These are phyloP conservation scores for Drosophila rhopaloa DNA, from an alignment of 1,140 invertebrate species.

Conservation along the genomic window DNA sequence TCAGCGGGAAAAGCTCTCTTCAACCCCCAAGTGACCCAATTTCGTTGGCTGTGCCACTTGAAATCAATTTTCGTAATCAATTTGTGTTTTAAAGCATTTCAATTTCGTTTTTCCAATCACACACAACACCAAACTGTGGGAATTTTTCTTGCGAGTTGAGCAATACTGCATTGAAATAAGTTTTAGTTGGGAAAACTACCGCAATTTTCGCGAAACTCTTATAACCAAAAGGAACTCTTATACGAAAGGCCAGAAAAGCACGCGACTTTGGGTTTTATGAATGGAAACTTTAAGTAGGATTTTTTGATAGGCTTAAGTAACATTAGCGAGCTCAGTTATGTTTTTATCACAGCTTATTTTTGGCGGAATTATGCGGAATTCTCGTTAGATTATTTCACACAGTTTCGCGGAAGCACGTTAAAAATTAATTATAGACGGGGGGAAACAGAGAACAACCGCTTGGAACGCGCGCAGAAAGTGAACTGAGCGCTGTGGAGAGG, in stretches of 20 bases:
- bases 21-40: conserved; percentile 61
- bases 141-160: conserved; percentile 1
- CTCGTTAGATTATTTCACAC: conserved; percentile 20
- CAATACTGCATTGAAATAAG: conserved; percentile 31
- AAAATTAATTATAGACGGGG: conserved; percentile 39
- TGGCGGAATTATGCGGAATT: conserved; percentile 29
- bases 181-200: conserved; percentile 35
- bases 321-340: conserved; percentile 11
- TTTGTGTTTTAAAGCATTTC: conserved; percentile 67
- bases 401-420: conserved; percentile 64
- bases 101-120: conserved; percentile 47
- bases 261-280: conserved; percentile 53
- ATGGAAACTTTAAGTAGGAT: conserved; percentile 23
- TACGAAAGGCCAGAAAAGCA: conserved; percentile 28
- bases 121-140: conserved; percentile 13
- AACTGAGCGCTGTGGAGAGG: conserved; percentile 52
- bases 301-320: conserved; percentile 7
- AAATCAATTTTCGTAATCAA: conserved; percentile 75
- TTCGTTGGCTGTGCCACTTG: conserved; percentile 59
- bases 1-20: conserved; percentile 13
- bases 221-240: conserved; percentile 42
- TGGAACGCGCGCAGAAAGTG: conserved; percentile 68
- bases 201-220: conserved; percentile 37
- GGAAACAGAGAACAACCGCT: conserved; percentile 54
- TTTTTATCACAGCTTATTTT: conserved; percentile 61